Evolutionary conservation across 2,888 invertebrate genomes (phyloP).

Genomic region (Athripsodes cinereus): DNA sequence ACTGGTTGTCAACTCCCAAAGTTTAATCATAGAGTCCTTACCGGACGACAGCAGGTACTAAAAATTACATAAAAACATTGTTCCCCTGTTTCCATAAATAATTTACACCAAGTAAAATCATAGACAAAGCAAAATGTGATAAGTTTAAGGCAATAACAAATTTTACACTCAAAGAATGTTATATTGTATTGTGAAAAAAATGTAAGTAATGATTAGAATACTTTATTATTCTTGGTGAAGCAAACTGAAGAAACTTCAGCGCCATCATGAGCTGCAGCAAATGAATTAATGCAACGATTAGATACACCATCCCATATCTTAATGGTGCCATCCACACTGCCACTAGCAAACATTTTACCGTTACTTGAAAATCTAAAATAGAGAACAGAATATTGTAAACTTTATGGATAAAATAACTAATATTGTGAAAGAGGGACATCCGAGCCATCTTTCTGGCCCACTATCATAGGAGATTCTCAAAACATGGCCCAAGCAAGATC

Average conservation of each 20-base stretch:
- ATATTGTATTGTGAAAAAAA: too few relatives aligned
- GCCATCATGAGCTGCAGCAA: constrained; percentile 90
- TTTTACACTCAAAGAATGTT: too few relatives aligned
- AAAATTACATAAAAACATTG: constrained; percentile 30
- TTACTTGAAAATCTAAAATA: constrained; percentile 42
- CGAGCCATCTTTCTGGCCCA: too few relatives aligned
- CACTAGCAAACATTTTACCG: constrained; percentile 66
- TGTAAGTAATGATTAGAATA: too few relatives aligned
- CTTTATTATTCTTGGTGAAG: constrained; percentile 95
- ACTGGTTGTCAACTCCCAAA: constrained; percentile 97
- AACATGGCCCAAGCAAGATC: too few relatives aligned
- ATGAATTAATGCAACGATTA: constrained; percentile 86
- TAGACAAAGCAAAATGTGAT: background rate
- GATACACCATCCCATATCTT: constrained; percentile 98
- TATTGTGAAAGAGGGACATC: too few relatives aligned
- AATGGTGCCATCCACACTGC: constrained; percentile 87
- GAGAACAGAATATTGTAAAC: background rate
- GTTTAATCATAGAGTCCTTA: constrained; percentile 92
- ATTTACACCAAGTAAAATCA: background rate
- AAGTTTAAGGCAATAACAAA: too few relatives aligned
- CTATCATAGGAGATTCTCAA: too few relatives aligned
- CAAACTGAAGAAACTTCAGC: constrained; percentile 89
- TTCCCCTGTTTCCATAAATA: too few relatives aligned
- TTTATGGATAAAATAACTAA: background rate
- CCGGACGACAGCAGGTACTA: constrained; percentile 93